Base-by-base conservation (phyloP, 2,797 vertebrate species). In the Thaleichthys pacificus region DNA sequence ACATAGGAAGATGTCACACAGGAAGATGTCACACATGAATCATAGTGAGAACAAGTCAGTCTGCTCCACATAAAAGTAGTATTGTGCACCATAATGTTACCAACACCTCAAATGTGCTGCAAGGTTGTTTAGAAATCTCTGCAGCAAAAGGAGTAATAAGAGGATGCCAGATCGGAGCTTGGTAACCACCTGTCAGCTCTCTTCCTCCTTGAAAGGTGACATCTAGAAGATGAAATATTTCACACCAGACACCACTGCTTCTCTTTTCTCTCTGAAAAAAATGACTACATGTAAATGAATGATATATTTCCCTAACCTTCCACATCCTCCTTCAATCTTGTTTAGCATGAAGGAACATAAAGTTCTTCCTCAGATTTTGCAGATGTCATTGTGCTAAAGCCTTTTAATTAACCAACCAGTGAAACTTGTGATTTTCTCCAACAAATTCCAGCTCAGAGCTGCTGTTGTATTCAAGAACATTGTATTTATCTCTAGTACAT, bases 141-240 rank as follows among this genome's bases (percentile, higher is more conserved):
- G n/a, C 57, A 63, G 81, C 72, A 76, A 72, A 78, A 60, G 17
- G 71, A 72, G 30, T 7, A 66, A 54, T 26, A 69, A 38, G 61
- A 42, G 11, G 22, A 5, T 7, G 6, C 71, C 26, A 73, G 58
- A 80, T 79, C 67, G 9, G 63, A 76, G 57, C 66, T 49, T 19
- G 24, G 66, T 78, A 77, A 80, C 63, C 66, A 67, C 76, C 79
- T 67, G 42, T 61, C 51, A 61, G 32, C 72, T 78, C 63, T 19
- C 56, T n/a, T 60, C 21, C 0, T 5, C 69, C 63, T 76, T 68
- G 58, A 62, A 77, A 76, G 72, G 56, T 82, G 78, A 85, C 75
- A 76, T 74, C 82, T 82, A 85, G 61, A 56, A 77, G 72, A 77
- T 62, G n/a, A 82, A 87, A 85, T 82, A 82, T 83, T 81, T 64